These are phyloP conservation scores for Bombus affinis DNA, from an alignment of 1,140 invertebrate species.

Conservation along the genomic window DNA sequence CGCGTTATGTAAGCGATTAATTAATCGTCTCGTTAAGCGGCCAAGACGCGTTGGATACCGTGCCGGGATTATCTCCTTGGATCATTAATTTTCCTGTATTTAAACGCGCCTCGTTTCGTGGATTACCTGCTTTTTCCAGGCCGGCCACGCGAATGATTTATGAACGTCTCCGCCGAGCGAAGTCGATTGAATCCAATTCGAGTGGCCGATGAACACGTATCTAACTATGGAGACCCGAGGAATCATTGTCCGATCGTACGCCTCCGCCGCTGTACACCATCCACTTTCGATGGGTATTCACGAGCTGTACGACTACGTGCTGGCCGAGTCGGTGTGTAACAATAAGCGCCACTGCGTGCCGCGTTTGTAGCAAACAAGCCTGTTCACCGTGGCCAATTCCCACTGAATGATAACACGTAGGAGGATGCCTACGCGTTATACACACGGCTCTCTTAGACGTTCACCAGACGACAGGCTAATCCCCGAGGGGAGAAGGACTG, in stretches of 20 bases:
- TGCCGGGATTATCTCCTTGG: constrained; percentile 2
- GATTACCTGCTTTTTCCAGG: background rate
- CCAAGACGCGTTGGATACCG: background rate
- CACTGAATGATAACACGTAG: constrained; percentile 56
- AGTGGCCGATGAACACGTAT: background rate
- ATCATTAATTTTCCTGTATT: constrained; percentile 44
- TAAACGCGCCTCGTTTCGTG: constrained; percentile 7
- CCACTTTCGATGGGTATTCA: constrained; percentile 12
- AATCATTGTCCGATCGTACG: constrained; percentile 4
- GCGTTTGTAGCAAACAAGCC: constrained; percentile 23
- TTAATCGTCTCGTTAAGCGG: constrained; percentile 42
- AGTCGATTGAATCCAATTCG: constrained; percentile 36
- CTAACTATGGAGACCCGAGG: background rate
- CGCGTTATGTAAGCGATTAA: constrained; percentile 37
- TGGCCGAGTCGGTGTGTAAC: constrained; percentile 28
- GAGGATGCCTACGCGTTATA: constrained; percentile 38
- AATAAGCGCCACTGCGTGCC: constrained; percentile 56
- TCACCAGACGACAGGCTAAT: constrained; percentile 47
- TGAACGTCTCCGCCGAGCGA: background rate
- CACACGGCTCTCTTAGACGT: constrained; percentile 48
- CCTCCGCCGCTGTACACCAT: constrained; percentile 21
- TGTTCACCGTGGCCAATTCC: constrained; percentile 46
- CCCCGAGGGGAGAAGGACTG: background rate
- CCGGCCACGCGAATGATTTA: constrained; percentile 16
- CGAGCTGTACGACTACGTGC: background rate